Percentiles rank a stretch among this genome's conserved stretches.
These are phyloP conservation scores for Lordiphosa collinella DNA, from an alignment of 1,140 invertebrate species.

Conservation along the genomic window DNA sequence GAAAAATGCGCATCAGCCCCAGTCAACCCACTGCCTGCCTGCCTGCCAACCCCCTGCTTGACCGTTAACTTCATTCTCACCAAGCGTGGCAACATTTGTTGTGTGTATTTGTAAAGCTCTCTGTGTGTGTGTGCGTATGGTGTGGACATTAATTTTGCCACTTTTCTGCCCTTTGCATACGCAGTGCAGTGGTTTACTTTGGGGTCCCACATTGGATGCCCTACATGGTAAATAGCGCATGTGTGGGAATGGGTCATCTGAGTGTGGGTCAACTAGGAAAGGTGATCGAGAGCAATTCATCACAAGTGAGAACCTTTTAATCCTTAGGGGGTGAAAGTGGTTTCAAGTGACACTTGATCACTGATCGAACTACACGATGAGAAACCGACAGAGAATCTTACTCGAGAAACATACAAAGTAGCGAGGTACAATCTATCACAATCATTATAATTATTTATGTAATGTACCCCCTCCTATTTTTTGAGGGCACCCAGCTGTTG, in stretches of 20 bases:
- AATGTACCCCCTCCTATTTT: not conserved
- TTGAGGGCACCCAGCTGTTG: slow-evolving; percentile 16
- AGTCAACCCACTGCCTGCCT: not conserved
- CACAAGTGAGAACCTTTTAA: too few species aligned
- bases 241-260: slow-evolving; percentile 1
- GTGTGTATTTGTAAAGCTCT: slow-evolving; percentile 4
- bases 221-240: slow-evolving; percentile 9
- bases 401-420: too few species aligned
- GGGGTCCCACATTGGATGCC: slow-evolving; percentile 14
- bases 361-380: too few species aligned
- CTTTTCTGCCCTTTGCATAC: slow-evolving; percentile 40
- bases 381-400: too few species aligned
- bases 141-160: slow-evolving; percentile 55
- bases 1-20: slow-evolving; percentile 36
- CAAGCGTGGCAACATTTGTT: slow-evolving; percentile 51
- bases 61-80: slow-evolving; percentile 42
- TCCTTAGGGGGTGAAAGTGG: too few species aligned
- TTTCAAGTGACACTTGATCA: too few species aligned
- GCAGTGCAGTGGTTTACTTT: slow-evolving; percentile 35
- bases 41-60: slow-evolving; percentile 6
- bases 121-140: slow-evolving; percentile 21
- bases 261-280: not conserved
- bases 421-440: too few species aligned
- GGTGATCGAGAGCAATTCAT: too few species aligned
- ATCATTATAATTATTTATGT: too few species aligned